Conservation (phyloP, 2,113 vertebrate species). For the Panthera leo region DNA sequence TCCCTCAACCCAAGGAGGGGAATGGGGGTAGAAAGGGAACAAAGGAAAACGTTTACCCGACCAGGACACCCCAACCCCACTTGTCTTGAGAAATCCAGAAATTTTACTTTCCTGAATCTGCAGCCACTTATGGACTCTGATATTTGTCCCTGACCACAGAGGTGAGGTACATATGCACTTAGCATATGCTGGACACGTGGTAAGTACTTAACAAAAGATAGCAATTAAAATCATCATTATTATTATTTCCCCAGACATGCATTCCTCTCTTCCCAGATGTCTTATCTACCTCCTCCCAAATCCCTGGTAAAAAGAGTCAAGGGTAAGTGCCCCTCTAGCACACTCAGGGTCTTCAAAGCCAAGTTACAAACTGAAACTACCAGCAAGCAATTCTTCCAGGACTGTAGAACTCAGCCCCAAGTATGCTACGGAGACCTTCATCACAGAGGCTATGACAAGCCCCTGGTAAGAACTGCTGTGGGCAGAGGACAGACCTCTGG, state of each 20-base stretch:
- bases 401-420: constrained; percentile 45
- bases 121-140: background rate
- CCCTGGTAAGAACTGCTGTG: constrained; percentile 32
- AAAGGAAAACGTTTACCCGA: background rate
- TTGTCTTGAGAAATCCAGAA: constrained; percentile 2
- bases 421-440: background rate
- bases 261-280: constrained; percentile 56
- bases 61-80: background rate
- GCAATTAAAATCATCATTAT: background rate
- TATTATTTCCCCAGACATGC: background rate
- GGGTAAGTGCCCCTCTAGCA: constrained; percentile 2
- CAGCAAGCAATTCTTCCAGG: constrained; percentile 65
- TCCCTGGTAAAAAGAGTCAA: background rate
- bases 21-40: background rate
- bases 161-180: background rate
- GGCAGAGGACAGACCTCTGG: background rate
- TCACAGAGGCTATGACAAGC: background rate
- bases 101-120: background rate
- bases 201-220: background rate
- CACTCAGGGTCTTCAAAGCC: background rate
- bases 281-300: constrained; percentile 30
- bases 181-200: background rate
- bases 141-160: background rate
- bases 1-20: background rate
- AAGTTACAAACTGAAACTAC: constrained; percentile 56